Base-by-base conservation (phyloP, 2,888 invertebrate genomes). In the Epirrhoe alternata region DNA sequence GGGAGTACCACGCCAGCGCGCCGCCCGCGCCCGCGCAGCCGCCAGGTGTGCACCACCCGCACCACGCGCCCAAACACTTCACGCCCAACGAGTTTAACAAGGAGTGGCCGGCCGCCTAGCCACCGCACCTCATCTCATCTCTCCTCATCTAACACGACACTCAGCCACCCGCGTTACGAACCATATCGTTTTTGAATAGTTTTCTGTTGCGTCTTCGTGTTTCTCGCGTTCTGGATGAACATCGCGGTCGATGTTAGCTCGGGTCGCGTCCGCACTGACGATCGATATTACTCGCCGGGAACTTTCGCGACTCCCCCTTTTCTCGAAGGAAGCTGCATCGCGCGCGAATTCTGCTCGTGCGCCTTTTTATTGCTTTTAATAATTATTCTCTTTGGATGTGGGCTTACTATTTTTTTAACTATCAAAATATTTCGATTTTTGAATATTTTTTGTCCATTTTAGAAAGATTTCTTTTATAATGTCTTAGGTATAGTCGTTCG, bases 11-110 rank as follows among this genome's bases (percentile, higher is more conserved):
- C 87, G 88, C 80, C 77, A 52, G 52, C 57, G 62, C 66, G 47
- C 55, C 60, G n/a, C 74, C 87, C 79, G 86, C 89, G 81, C 81
- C 85, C 75, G 85, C 88, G 76, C 90, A 86, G 86, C 92, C 91
- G 86, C 92, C 91, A 92, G 92, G 92, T 92, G 91, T 89, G 89
- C 93, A 91, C 84, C 90, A 87, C 73, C 92, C 93, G 90, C 93
- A 93, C 79, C 93, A 93, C 91, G 92, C 93, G 86, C 93, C 92
- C 87, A 94, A 94, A 91, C 94, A 93, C 90, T 93, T 92, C 92
- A 84, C 75, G 84, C 83, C 88, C 85, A 88, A 86, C 88, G 93
- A 93, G 86, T 93, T 93, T 89, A 89, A 85, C 92, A 94, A 94
- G 93, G 94, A 94, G 90, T 93, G 94, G 94, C 92, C 93, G 77